Evolutionary conservation across 2,113 vertebrate genomes (phyloP), one percentile per base, ranked within the genome.

Genomic region (Rhagologus leucostigma): DNA sequence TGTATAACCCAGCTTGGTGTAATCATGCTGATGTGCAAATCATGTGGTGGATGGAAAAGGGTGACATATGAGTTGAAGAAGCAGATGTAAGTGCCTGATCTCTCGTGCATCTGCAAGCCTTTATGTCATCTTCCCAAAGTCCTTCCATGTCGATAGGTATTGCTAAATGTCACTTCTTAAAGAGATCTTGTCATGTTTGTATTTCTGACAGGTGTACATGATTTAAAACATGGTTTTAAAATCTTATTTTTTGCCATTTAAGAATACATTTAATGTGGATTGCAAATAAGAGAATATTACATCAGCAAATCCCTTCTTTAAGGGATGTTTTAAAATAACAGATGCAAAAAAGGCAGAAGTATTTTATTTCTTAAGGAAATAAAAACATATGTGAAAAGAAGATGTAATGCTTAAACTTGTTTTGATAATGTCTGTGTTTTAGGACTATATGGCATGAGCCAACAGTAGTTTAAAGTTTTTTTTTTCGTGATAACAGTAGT

Each of bases 51-150:
- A 74, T 95, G 71, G 89, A 85, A 88, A 78, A 96, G 22, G 17
- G 41, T 88, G 90, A 94, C 77, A 52, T 80, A 44, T 93, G 93
- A 95, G 68, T 64, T 92, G 93, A 74, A 70, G 81, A 93, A 81
- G 84, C 84, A 91, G 81, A 96, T 94, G 86, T 75, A 76, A 94
- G 69, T 74, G 62, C 62, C 44, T 86, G 80, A 80, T 93, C 75
- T 81, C 50, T 76, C 84, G 65, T 56, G 83, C 55, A 41, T 82
- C 73, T 91, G 59, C 39, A 84, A 80, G 22, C 27, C 33, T 94
- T 94, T 55, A 70, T 65, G 62, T 90, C 63, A 59, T 56, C 89
- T 93, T 90, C 35, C 59, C 35, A 29, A 92, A 92, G 75, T 78
- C n/a, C 16, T 87, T 84, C 62, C 11, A 12, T 60, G 41, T 92